Base-by-base conservation (phyloP, 1,140 invertebrate species). In the Rhysida immarginata region DNA sequence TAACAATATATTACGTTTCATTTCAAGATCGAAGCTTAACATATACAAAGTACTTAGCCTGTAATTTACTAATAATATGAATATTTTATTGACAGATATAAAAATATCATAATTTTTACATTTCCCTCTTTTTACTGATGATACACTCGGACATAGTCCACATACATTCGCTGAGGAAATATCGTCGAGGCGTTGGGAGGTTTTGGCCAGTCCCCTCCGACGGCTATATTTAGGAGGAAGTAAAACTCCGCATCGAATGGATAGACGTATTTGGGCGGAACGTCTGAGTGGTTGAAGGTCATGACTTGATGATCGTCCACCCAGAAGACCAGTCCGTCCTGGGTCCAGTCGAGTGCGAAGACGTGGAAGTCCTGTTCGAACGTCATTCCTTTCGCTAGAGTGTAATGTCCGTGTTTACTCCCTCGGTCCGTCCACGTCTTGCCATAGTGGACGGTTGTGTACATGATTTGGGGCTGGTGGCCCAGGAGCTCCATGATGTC, bases 321-420 rank as follows among this genome's bases (percentile, higher is more conserved):
- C 20, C 1, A 56, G 3, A 13, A 69, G 61, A 48, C 61, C 25
- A 69, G 64, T 41, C 58, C 54, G 29, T 61, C 57, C 44, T 64
- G 59, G 53, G 63, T 60, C 68, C 68, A 70, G 43, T 68, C 61
- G 1, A 70, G 42, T 14, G 27, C 59, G 56, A 64, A 70, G 20
- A 59, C 64, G 51, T 70, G 67, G 43, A 67, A 69, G 27, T 54
- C 57, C 29, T 66, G 63, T 11, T 21, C 43, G 42, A 59, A 55
- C 24, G 24, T 35, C n/a, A n/a, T n/a, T 42, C 2, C 2, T 11
- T 24, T 11, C 18, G 44, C 43, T 2, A 35, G 20, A 25, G 16
- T 8, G 24, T 8, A 21, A 20, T 11, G 23, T 2, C 23, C 5
- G 3, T 2, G 3, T 23, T 26, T 50, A 23, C 35, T 1, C n/a